Percentiles rank a stretch among this genome's conserved stretches.
Evolutionary conservation across 30 jellyfish, hydroid and myxozoan species (phyloP).

Genomic region (Mastigias papua): DNA sequence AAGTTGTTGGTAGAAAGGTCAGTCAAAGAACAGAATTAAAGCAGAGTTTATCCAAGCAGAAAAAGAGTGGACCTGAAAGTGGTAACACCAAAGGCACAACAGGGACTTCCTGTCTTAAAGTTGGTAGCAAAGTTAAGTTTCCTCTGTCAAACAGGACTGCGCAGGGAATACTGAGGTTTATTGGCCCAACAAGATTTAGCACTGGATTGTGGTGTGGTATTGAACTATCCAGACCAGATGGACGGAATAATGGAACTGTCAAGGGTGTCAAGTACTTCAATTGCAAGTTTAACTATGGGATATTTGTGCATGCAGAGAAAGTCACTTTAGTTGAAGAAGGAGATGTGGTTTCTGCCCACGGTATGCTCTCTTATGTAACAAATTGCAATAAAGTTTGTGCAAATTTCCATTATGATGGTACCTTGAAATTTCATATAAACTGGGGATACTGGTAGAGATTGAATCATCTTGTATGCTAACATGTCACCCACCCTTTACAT

Average conservation of each 20-base stretch:
- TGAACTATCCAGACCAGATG: constrained; percentile 73
- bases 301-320: constrained; percentile 83
- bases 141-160: constrained; percentile 62
- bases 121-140: constrained; percentile 80
- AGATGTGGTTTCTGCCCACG: not conserved
- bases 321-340: constrained; percentile 53
- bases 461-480: no score
- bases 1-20: constrained; percentile 57
- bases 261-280: constrained; percentile 87
- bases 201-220: constrained; percentile 93
- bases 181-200: constrained; percentile 90
- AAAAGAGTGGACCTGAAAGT: not conserved
- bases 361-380: not conserved
- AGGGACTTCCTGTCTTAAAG: constrained; percentile 10
- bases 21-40: constrained; percentile 26
- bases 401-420: no score
- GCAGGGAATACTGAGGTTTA: constrained; percentile 64
- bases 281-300: constrained; percentile 85
- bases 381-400: no score
- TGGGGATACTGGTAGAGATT: no score
- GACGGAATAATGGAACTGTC: constrained; percentile 93
- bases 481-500: no score
- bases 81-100: not conserved
- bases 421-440: no score
- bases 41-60: not conserved